These are phyloP conservation scores for Lagopus leucura DNA, from an alignment of 2,113 vertebrate genomes.

Conservation along the genomic window DNA sequence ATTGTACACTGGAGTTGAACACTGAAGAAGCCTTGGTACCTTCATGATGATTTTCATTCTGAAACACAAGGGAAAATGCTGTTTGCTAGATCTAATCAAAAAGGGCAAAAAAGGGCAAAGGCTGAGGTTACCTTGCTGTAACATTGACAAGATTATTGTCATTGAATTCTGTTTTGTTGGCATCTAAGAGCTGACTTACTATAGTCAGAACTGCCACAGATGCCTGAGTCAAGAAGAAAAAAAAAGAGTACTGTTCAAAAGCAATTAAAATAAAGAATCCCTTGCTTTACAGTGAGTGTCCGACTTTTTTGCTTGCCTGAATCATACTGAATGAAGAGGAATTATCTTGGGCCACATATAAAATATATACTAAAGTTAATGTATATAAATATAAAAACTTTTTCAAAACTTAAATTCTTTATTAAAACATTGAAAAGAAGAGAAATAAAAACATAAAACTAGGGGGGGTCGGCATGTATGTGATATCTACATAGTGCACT, in stretches of 20 bases:
- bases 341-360: not conserved
- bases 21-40: not conserved
- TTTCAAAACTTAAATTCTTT: not conserved
- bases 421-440: not conserved
- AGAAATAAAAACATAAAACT: not conserved
- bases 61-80: not conserved
- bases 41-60: not conserved
- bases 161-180: constrained; percentile 1
- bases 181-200: constrained; percentile 66
- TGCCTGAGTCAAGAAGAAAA: constrained; percentile 28
- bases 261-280: not conserved
- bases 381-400: not conserved
- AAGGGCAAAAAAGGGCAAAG: not conserved
- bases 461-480: not conserved
- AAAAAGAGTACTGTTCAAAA: not conserved
- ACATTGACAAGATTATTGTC: not conserved
- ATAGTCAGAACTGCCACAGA: constrained; percentile 43
- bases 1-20: not conserved
- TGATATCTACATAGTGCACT: not conserved
- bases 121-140: constrained; percentile 41
- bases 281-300: not conserved
- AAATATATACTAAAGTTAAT: not conserved
- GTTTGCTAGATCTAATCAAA: not conserved
- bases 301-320: not conserved
- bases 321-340: too few species aligned